Evolutionary conservation across 2,113 vertebrate genomes (phyloP).

Genomic region (Geococcyx californianus): DNA sequence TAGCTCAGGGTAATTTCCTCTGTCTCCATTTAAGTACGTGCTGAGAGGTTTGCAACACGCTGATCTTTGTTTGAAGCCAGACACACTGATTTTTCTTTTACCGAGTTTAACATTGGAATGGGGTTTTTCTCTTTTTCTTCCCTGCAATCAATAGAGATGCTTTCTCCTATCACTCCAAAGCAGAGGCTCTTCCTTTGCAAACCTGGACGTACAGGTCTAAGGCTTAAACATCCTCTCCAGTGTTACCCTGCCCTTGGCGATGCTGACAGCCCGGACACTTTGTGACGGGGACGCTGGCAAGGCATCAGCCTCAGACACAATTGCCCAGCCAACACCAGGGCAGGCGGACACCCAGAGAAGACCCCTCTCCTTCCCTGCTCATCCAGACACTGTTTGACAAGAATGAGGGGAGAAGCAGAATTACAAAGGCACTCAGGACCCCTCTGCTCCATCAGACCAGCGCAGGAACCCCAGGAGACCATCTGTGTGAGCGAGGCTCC

Average conservation of each 20-base stretch:
- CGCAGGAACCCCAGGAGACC: background rate
- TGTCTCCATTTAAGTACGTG: background rate
- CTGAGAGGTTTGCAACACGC: background rate
- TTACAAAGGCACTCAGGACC: too few species aligned
- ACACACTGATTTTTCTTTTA: accelerated
- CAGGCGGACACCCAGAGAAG: background rate
- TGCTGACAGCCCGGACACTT: background rate
- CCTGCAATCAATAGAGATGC: background rate
- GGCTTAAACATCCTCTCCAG: accelerated
- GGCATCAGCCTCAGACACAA: accelerated
- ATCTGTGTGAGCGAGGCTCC: background rate
- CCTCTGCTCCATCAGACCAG: background rate
- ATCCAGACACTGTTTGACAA: background rate
- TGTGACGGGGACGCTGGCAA: accelerated
- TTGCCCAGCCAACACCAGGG: background rate
- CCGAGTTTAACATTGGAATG: background rate
- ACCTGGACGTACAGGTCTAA: background rate
- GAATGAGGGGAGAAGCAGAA: background rate
- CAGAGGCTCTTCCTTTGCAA: background rate
- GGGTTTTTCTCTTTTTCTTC: background rate
- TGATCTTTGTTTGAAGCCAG: background rate
- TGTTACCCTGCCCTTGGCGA: background rate
- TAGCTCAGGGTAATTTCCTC: background rate
- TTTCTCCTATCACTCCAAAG: background rate
- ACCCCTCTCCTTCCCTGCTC: accelerated